Evolutionary conservation across 2,888 invertebrate species (phyloP), one percentile per base, ranked within the genome.

Genomic region (Anthrax anthrax): DNA sequence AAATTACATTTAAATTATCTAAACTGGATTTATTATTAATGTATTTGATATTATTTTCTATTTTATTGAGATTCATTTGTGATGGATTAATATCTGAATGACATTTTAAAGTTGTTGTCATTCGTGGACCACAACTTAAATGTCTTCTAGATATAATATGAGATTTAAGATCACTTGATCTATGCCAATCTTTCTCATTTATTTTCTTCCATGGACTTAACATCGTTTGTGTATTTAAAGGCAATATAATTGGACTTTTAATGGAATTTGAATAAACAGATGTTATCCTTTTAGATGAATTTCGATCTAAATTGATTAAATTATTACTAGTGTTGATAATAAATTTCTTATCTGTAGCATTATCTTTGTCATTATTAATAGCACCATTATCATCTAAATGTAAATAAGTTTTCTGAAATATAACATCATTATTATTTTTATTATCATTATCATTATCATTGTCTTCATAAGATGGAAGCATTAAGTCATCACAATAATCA

Each of bases 121-220:
- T 52, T 9, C 57, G 56, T 4, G 64, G 61, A 14, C 63, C 65
- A 50, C 65, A 64, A 49, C 64, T 65, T 5, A 64, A 58, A 38
- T 63, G 59, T 1, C 64, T 57, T 32, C 46, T 60, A 55, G 16
- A 54, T 4, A 34, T 40, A 23, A 27, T 48, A 29, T 44, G 39
- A 8, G 37, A 36, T 13, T 36, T 41, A 10, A 29, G 10, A 18
- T 46, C 46, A 19, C 37, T 37, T 1, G 36, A 17, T 37, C 34
- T 38, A 5, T 17, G 23, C 18, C n/a, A 44, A 23, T 44, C 39
- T 36, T 32, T 37, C 32, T 34, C 41, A 18, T 34, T 38, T 46
- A 39, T 19, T 19, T 37, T 41, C 6, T 37, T 41, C 10, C 37
- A 37, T 27, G 37, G n/a, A 13, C 37, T 17, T 16, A 32, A 16